Base-by-base conservation (phyloP, 2,113 vertebrate genomes). In the Platysteira castanea region DNA sequence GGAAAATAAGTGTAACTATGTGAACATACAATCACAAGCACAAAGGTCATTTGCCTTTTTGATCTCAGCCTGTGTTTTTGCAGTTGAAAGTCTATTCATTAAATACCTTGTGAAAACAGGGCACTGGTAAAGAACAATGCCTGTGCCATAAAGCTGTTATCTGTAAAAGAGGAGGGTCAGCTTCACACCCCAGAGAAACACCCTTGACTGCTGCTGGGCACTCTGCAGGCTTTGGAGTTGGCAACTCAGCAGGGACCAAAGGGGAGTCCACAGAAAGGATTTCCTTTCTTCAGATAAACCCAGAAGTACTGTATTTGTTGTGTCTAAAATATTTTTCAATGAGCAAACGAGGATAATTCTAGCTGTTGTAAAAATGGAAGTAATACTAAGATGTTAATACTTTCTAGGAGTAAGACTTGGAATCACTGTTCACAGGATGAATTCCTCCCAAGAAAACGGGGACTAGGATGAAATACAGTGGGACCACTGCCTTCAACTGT, bases 21-120 rank as follows among this genome's bases (percentile, higher is more conserved):
- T 24, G 47, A 91, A 79, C 56, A 16, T 9, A 67, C 19, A 61
- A 42, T 50, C 78, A 21, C 35, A 76, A 73, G 68, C 63, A 39
- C 79, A 87, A 86, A 97, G 84, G 87, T 59, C 35, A 65, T 60
- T 89, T 94, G 39, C 65, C 47, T 83, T 91, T 87, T 64, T 79
- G 84, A 77, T 67, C 76, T 71, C 74, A 65, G 63, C n/a, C n/a
- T 37, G 31, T 47, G 35, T 71, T 79, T 88, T 86, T 91, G 50
- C 26, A n/a, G 41, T 26, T 75, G 83, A 69, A 89, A 87, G 49
- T 17, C 56, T 91, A 17, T 87, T 74, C 74, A 28, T 81, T 61
- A 73, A 71, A 86, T 22, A 70, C 64, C 47, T 64, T 59, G 52
- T 67, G 71, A 71, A 71, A 89, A 69, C 71, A 79, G 57, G 23